These are phyloP conservation scores for Chrysocyon brachyurus DNA, from an alignment of 2,797 vertebrate species.

Conservation along the genomic window DNA sequence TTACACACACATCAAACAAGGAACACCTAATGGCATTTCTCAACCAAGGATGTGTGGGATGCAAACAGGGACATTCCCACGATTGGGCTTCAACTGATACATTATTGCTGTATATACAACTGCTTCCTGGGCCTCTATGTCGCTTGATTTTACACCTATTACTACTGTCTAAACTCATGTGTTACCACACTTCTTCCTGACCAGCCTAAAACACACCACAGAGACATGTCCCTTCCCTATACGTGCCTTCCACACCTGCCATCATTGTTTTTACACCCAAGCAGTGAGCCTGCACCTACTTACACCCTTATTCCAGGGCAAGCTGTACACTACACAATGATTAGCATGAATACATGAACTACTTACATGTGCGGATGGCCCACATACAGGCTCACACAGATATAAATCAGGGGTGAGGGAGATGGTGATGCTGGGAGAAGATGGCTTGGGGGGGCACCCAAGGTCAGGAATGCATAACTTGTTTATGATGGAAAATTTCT, in stretches of 20 bases:
- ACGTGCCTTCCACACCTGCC: background rate
- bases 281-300: background rate
- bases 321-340: background rate
- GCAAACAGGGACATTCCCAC: background rate
- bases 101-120: background rate
- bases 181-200: background rate
- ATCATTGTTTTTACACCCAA: background rate
- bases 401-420: background rate
- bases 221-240: background rate
- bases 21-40: background rate
- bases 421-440: conserved; percentile 21
- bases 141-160: background rate
- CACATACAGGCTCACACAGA: background rate
- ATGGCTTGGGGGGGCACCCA: background rate
- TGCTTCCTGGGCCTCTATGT: background rate
- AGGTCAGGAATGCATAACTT: conserved; percentile 64
- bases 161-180: background rate
- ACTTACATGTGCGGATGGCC: background rate
- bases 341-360: background rate
- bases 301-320: background rate
- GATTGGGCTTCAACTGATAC: background rate
- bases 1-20: background rate
- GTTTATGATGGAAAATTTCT: conserved; percentile 82
- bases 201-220: background rate
- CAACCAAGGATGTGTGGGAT: background rate